A percentile compares a stretch with the other conserved stretches of the same genome.
Conservation (phyloP, 1,140 invertebrate genomes). For the Globodera rostochiensis region DNA sequence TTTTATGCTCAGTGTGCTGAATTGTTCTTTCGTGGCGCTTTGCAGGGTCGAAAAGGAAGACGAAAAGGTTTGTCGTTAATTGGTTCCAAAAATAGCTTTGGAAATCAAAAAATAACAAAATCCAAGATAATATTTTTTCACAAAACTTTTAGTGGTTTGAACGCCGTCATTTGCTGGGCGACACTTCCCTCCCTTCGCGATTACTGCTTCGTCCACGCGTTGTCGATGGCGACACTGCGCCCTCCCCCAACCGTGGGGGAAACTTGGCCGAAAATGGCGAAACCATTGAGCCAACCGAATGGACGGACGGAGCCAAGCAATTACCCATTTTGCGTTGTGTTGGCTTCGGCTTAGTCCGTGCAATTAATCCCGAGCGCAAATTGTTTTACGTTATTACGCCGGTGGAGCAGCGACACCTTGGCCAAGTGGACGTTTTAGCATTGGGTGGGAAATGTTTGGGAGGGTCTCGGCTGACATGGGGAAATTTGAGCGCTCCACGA, state of each 20-base stretch:
- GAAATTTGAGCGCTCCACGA: no score
- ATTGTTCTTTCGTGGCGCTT: conserved; percentile 39
- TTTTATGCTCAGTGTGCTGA: conserved; percentile 32
- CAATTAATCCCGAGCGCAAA: conserved; percentile 34
- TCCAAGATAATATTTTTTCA: no score
- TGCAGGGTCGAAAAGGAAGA: conserved; percentile 31
- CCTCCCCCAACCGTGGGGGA: background rate
- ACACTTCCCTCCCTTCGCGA: conserved; percentile 13
- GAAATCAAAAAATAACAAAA: no score
- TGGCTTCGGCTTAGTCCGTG: conserved; percentile 37
- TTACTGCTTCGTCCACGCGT: conserved; percentile 10
- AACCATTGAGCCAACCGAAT: background rate
- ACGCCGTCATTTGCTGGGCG: background rate
- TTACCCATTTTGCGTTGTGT: conserved; percentile 31
- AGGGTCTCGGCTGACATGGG: no score
- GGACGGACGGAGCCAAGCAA: background rate
- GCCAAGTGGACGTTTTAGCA: conserved; percentile 36
- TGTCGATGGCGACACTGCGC: background rate
- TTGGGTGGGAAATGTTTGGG: conserved; percentile 13
- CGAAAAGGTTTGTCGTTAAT: conserved; percentile 16
- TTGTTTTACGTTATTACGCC: conserved; percentile 45
- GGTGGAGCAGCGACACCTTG: conserved; percentile 26
- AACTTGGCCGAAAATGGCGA: background rate
- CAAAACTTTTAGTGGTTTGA: conserved; percentile 14
- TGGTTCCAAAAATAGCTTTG: no score